Conservation (phyloP, 2,888 invertebrate species). For the Monopis laevigella region DNA sequence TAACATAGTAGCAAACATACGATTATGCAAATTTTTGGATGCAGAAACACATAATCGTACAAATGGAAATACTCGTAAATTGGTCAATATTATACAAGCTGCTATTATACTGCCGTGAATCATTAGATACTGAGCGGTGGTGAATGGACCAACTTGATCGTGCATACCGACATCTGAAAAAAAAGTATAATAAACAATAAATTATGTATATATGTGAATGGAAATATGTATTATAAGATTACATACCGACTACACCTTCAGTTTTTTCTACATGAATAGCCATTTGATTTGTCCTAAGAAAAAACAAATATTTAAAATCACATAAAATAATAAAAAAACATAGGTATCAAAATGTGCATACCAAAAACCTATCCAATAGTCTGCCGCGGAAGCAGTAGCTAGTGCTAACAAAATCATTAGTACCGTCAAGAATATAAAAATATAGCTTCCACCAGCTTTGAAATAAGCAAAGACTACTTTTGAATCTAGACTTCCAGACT, state of each 20-base stretch:
- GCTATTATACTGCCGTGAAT: constrained; percentile 68
- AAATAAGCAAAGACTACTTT: constrained; percentile 46
- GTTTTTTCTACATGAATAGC: constrained; percentile 37
- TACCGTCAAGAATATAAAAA: constrained; percentile 35
- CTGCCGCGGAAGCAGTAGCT: constrained; percentile 68
- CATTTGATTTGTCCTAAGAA: constrained; percentile 53
- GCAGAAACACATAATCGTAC: constrained; percentile 71
- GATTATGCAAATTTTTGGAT: constrained; percentile 74
- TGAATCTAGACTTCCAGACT: constrained; percentile 47
- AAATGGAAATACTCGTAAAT: constrained; percentile 71
- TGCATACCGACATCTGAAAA: constrained; percentile 73
- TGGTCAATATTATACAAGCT: constrained; percentile 61
- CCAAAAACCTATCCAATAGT: constrained; percentile 78
- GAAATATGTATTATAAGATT: constrained; percentile 26
- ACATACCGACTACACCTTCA: constrained; percentile 26
- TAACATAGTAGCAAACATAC: constrained; percentile 71
- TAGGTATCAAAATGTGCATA: constrained; percentile 38
- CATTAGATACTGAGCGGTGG: constrained; percentile 63
- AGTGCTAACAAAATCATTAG: constrained; percentile 58
- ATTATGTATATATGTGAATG: too few relatives aligned
- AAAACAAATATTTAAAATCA: too few relatives aligned
- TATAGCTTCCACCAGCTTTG: constrained; percentile 38
- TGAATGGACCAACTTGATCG: constrained; percentile 43
- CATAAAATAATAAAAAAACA: too few relatives aligned
- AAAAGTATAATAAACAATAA: constrained; percentile 69